These are phyloP conservation scores for Nysson spinosus DNA, from an alignment of 2,888 invertebrate genomes.

Conservation along the genomic window DNA sequence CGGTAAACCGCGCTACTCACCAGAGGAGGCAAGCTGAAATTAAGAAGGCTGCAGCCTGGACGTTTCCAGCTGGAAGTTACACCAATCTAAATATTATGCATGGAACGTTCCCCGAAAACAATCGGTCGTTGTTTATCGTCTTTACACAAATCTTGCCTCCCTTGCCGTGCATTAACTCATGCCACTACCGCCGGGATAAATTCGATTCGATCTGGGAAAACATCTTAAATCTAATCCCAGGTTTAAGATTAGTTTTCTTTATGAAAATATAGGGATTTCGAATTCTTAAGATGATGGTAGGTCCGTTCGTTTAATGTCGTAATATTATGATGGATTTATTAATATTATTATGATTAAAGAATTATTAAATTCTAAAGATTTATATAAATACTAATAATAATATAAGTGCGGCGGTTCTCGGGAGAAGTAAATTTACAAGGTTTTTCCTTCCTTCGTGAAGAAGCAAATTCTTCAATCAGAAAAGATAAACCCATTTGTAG, in stretches of 20 bases:
- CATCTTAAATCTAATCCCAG: neutral
- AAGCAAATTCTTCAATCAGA: too few species aligned
- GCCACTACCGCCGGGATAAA: neutral
- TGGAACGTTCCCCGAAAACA: conserved; percentile 48
- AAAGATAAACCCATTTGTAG: neutral
- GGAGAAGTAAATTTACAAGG: too few species aligned
- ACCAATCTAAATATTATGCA: conserved; percentile 59
- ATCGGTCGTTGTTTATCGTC: conserved; percentile 48
- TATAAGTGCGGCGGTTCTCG: too few species aligned
- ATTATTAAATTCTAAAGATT: too few species aligned
- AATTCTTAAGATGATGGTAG: too few species aligned
- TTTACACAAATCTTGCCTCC: conserved; percentile 24
- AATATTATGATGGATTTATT: too few species aligned
- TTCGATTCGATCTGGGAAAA: conserved; percentile 4
- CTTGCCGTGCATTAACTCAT: neutral
- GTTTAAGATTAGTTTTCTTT: neutral
- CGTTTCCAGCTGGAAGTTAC: conserved; percentile 46
- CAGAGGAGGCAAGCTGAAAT: conserved; percentile 53
- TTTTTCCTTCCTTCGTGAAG: too few species aligned
- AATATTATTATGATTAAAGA: too few species aligned
- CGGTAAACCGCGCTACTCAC: conserved; percentile 49
- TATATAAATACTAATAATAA: too few species aligned
- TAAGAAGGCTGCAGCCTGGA: conserved; percentile 49
- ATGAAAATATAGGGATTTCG: too few species aligned
- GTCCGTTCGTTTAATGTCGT: too few species aligned